Evolutionary conservation across 2,797 vertebrate species (phyloP).

Genomic region (Pipistrellus pygmaeus): DNA sequence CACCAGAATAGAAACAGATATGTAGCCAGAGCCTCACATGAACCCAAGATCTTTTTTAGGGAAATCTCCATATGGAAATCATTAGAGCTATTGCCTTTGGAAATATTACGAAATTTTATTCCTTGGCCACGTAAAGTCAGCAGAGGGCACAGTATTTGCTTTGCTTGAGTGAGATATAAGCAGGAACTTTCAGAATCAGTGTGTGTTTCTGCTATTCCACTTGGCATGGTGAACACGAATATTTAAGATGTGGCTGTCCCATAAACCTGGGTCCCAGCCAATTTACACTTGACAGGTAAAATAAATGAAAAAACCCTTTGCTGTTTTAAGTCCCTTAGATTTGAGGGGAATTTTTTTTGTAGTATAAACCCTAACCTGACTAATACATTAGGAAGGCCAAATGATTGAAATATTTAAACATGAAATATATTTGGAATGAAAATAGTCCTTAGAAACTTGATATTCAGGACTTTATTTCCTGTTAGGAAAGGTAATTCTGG

Average conservation of each 20-base stretch:
- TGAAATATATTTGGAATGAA: constrained; percentile 17
- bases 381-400: neutral
- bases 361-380: neutral
- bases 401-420: constrained; percentile 45
- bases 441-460: neutral
- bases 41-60: neutral
- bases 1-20: neutral
- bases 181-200: constrained; percentile 4
- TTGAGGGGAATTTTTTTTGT: neutral
- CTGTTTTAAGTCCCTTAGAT: constrained; percentile 21
- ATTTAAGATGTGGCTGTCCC: neutral
- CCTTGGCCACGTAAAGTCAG: neutral
- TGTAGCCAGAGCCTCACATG: neutral
- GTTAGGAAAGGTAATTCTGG: neutral
- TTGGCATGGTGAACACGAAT: neutral
- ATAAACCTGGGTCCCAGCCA: neutral
- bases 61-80: neutral
- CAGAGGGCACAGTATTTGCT: neutral
- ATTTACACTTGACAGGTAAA: neutral
- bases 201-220: neutral
- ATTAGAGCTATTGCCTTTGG: neutral
- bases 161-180: constrained; percentile 10
- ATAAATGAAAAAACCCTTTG: neutral
- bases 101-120: neutral
- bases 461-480: neutral